Conservation (phyloP, 2,797 vertebrate species). For the Esox lucius region DNA sequence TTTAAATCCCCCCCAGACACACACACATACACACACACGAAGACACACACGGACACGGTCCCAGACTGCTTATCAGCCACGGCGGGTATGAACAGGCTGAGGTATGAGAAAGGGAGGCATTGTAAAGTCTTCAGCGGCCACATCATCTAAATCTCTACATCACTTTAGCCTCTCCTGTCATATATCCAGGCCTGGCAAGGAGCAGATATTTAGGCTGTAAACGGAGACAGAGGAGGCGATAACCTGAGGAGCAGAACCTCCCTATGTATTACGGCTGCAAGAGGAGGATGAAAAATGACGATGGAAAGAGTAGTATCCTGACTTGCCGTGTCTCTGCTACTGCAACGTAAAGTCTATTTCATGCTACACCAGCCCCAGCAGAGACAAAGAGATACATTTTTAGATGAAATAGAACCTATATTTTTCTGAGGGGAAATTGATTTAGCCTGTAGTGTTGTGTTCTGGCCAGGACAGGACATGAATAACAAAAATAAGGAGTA, state of each 20-base stretch:
- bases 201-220: constrained; percentile 70
- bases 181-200: constrained; percentile 57
- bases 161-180: constrained; percentile 64
- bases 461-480: constrained; percentile 42
- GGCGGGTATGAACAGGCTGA: constrained; percentile 56
- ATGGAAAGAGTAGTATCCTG: constrained; percentile 47
- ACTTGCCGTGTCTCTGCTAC: constrained; percentile 48
- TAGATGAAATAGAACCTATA: constrained; percentile 70
- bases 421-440: constrained; percentile 49
- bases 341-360: constrained; percentile 76
- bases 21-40: no score
- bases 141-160: constrained; percentile 70
- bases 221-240: background rate
- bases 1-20: constrained; percentile 31
- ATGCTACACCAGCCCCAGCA: constrained; percentile 66
- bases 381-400: constrained; percentile 63
- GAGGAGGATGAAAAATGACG: constrained; percentile 61
- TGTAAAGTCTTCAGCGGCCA: constrained; percentile 51
- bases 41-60: background rate
- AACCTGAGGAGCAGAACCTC: constrained; percentile 27
- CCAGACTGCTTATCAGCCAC: constrained; percentile 55
- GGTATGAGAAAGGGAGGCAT: constrained; percentile 37
- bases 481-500: constrained; percentile 46
- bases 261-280: constrained; percentile 61
- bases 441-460: constrained; percentile 46